Evolutionary conservation across 2,888 invertebrate species (phyloP), one percentile per base, ranked within the genome.

Genomic region (Bedellia somnulentella): DNA sequence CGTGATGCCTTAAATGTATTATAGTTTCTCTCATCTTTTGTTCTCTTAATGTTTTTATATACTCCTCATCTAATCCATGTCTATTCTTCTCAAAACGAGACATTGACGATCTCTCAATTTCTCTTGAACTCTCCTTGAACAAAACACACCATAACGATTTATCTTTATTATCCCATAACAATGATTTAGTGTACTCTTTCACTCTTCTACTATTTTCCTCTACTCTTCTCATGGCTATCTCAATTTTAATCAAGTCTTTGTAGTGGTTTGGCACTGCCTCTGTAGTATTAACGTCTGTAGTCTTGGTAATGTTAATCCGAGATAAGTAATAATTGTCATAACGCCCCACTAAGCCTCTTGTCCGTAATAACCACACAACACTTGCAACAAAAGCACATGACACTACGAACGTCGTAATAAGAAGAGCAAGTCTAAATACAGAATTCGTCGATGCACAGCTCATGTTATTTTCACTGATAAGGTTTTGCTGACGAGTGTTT

Each of bases 291-390:
- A 53, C 56, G 37, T 52, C 54, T 44, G 47, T 42, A 16, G 41
- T 50, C 44, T 54, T 60, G 55, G 62, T 75, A 63, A 73, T 68
- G 71, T 75, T 75, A 70, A 75, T 71, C 63, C 73, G 64, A 66
- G 75, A 71, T 62, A 75, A 62, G 67, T 75, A 73, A 61, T 73
- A 75, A 61, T 68, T 75, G 50, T 75, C 75, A 70, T 73, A 70
- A 57, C 71, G 66, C 48, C 58, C 50, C 36, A 57, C 45, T 29
- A 57, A 57, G 46, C 56, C 52, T 43, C 55, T 61, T 36, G 62
- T 63, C 46, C 60, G 59, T 43, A 73, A 45, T 44, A 75, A 47
- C 75, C 75, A 75, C 57, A 71, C 67, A 37, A 75, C 57, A 62
- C 75, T 75, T 36, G 61, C 70, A 29, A 75, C 45, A 40, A 75